phyloP scores from a whole-genome alignment of 2,797 vertebrate species.

The Scarus forsteni region DNA sequence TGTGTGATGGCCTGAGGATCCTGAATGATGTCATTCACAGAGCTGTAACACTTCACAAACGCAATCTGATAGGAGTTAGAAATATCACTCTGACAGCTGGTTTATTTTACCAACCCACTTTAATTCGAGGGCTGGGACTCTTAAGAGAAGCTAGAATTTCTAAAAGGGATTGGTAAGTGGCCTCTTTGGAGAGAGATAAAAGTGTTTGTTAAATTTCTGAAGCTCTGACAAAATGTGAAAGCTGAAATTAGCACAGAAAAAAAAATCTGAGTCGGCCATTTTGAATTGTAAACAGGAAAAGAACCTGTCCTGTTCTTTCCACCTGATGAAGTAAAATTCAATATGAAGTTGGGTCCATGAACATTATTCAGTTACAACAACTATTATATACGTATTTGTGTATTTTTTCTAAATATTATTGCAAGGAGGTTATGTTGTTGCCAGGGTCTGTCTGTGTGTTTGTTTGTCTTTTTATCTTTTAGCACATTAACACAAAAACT shows the following conservation, averaged over 20 bases:
- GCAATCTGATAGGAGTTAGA: background rate
- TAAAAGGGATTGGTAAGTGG: conserved; percentile 43
- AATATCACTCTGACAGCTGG: conserved; percentile 21
- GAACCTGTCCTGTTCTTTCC: conserved; percentile 29
- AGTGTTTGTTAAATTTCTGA: conserved; percentile 86
- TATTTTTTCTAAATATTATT: too few relatives aligned
- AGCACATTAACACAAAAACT: too few relatives aligned
- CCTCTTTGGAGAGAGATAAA: background rate
- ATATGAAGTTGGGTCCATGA: too few relatives aligned
- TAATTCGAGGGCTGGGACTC: conserved; percentile 3
- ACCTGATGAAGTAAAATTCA: too few relatives aligned
- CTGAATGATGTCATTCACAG: conserved; percentile 38
- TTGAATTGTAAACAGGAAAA: conserved; percentile 85
- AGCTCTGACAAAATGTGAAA: conserved; percentile 85
- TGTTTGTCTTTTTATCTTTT: too few relatives aligned
- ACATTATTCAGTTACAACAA: too few relatives aligned
- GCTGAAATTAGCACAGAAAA: conserved; percentile 83
- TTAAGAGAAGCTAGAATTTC: conserved; percentile 46
- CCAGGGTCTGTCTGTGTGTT: too few relatives aligned
- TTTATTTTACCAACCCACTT: conserved; percentile 5
- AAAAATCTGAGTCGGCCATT: conserved; percentile 80
- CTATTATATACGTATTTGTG: too few relatives aligned
- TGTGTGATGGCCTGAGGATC: conserved; percentile 29
- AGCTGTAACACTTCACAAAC: conserved; percentile 29
- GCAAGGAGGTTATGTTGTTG: too few relatives aligned